These are phyloP conservation scores for Cirrhinus mrigala DNA, from an alignment of 2,797 vertebrate genomes.

Conservation along the genomic window DNA sequence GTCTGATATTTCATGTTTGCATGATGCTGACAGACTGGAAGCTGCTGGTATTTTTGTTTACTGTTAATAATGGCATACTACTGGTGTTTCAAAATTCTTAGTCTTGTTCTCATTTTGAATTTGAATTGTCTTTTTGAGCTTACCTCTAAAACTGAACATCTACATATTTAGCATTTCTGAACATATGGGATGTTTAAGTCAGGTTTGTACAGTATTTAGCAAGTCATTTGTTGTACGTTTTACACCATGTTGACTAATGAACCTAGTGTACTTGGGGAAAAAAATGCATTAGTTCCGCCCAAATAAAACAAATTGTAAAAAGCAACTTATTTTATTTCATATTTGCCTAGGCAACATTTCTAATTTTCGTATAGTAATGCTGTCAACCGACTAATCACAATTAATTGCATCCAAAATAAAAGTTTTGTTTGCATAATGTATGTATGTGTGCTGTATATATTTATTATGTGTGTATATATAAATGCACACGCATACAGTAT, in stretches of 20 bases:
- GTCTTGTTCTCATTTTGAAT: not conserved
- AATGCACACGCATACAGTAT: too few species aligned
- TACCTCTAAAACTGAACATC: not conserved
- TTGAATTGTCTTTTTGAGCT: not conserved
- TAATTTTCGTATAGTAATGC: too few species aligned
- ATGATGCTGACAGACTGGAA: not conserved
- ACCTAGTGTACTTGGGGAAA: too few species aligned
- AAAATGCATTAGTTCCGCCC: not conserved
- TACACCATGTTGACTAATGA: not conserved
- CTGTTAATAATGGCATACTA: not conserved
- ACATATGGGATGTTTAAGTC: not conserved
- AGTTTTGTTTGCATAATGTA: too few species aligned
- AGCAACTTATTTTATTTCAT: too few species aligned
- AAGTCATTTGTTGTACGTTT: not conserved
- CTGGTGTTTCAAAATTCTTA: not conserved
- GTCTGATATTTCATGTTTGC: not conserved
- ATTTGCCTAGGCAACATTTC: too few species aligned
- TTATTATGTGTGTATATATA: too few species aligned
- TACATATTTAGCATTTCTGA: not conserved
- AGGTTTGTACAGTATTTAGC: not conserved
- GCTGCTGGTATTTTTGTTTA: not conserved
- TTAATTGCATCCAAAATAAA: too few species aligned
- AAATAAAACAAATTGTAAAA: too few species aligned
- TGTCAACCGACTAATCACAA: too few species aligned
- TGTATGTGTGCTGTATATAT: too few species aligned